Base-by-base conservation (phyloP, 2,888 invertebrate species). In the Marasmarcha lunaedactyla region DNA sequence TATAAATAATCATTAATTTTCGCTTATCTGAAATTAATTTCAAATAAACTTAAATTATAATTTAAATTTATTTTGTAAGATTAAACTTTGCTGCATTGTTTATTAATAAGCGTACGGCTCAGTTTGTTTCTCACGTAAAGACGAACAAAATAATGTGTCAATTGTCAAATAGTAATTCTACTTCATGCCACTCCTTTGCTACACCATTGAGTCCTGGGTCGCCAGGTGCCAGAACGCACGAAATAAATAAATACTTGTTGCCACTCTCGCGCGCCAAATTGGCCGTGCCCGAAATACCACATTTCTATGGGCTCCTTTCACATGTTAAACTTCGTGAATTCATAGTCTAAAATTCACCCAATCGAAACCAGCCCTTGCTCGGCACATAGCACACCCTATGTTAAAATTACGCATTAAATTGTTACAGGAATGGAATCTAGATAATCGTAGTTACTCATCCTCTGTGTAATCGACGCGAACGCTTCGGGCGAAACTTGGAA, bases 281-380 rank as follows among this genome's bases (percentile, higher is more conserved):
- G 74, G 59, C 76, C 74, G 68, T 73, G 70, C 71, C 61, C 67
- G 63, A 74, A 70, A 67, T 62, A 59, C 59, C 64, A 65, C 72
- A 77, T 73, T 69, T 63, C 69, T 71, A 73, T 57, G 74, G 73
- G 61, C 54, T 68, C 70, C 35, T 54, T 52, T 73, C 76, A 69
- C 65, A 70, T 71, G 70, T 70, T 58, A 78, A 78, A 79, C 72
- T 74, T 64, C 67, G 64, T 58, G 65, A 67, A 71, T 71, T 71
- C 69, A 69, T 58, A 68, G 64, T 61, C 35, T 33, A 34, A 34
- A 36, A 61, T 57, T 64, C 58, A 55, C 61, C 61, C 57, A 54
- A 43, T 46, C 43, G 49, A 55, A 61, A 46, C 33, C 30, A 2
- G 34, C 15, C 33, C 36, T 33, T 54, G 50, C 52, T 52, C 48